A percentile compares a stretch with the other conserved stretches of the same genome.
These are phyloP conservation scores for Graptemys geographica DNA, from an alignment of 2,797 vertebrate species.

Conservation along the genomic window DNA sequence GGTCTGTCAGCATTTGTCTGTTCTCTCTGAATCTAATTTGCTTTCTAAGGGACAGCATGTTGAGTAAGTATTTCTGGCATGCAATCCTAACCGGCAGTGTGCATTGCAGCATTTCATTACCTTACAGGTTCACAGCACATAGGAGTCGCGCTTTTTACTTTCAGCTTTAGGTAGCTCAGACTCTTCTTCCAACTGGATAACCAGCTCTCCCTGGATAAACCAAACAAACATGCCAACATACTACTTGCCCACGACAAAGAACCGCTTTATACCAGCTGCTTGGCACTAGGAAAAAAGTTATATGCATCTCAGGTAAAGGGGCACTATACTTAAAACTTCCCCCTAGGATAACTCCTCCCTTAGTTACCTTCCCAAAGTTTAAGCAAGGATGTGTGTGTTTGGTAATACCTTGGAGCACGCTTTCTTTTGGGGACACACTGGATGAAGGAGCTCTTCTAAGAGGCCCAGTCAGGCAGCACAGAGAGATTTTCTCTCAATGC, in stretches of 20 bases:
- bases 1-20: neutral
- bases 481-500: neutral
- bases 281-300: neutral
- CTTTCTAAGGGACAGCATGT: neutral
- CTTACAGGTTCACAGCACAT: neutral
- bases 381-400: neutral
- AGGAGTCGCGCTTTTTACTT: neutral
- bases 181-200: neutral
- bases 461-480: neutral
- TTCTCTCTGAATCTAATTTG: neutral
- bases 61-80: neutral
- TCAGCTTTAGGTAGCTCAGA: neutral
- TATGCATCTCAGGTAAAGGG: neutral
- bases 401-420: neutral
- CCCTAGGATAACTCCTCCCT: rapidly evolving
- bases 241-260: neutral
- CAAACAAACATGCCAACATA: neutral
- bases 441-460: neutral
- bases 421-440: neutral
- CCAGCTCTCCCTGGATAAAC: neutral
- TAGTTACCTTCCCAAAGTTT: neutral
- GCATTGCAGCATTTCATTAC: neutral
- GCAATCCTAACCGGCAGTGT: neutral
- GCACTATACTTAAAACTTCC: neutral
- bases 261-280: neutral